Base-by-base conservation (phyloP, 2,113 vertebrate species). In the Passer montanus region DNA sequence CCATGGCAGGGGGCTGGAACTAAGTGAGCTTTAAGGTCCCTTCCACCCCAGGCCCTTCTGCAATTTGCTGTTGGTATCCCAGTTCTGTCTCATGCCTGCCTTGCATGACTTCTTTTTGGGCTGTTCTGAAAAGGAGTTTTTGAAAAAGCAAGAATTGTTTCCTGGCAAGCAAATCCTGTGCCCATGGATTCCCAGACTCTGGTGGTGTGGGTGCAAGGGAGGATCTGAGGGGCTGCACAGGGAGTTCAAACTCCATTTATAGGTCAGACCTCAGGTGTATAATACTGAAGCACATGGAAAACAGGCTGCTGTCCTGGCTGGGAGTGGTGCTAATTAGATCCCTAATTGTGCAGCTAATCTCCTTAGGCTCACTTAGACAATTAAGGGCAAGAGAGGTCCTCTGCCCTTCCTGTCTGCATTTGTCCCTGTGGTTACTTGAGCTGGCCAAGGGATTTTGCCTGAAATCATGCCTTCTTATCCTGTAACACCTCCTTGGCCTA, bases 281-380 rank as follows among this genome's bases (percentile, higher is more conserved):
- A 28, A 33, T 26, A 21, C 37, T 22, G 63, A 49, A 67, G 70
- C 59, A 37, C 30, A 39, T 0, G 14, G 30, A 50, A 24, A 28
- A 11, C 35, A 87, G 78, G 81, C 89, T 72, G 63, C 83, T 93
- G 47, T 35, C 78, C 2, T 3, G 77, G 33, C 87, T 93, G 79
- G 79, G 83, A 90, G 56, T 46, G 88, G 60, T 35, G 13, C 79
- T 81, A 56, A 78, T 93, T 93, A 78, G 69, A 67, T 67, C 72
- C 35, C 86, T 95, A 78, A 93, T 92, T 89, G 60, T 68, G 86
- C 86, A 78, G 55, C 60, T 94, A 78, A 94, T 96, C 90, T 89
- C 33, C 67, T 94, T 90, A 93, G 91, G 86, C 68, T 95, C 72
- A 47, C 30, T 88, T 47, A 83, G 79, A 96, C 90, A 92, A 85